These are phyloP conservation scores for Galerucella calmariensis DNA, from an alignment of 2,888 invertebrate species.

Conservation along the genomic window DNA sequence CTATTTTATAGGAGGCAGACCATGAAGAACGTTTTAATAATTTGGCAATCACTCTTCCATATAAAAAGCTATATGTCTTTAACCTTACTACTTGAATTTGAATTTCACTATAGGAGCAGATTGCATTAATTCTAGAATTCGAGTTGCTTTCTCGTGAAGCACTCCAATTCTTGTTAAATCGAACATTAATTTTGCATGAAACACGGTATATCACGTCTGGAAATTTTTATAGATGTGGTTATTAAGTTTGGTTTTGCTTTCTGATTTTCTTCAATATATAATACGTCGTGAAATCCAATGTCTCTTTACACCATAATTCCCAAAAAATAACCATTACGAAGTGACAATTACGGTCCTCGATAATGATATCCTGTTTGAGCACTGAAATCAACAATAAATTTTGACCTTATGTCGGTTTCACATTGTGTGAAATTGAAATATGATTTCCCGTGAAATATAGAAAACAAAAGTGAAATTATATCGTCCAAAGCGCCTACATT, in stretches of 20 bases:
- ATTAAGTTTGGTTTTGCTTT: constrained; percentile 12
- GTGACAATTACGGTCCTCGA: constrained; percentile 4
- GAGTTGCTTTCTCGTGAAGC: background rate
- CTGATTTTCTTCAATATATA: background rate
- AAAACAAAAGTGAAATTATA: constrained; percentile 35
- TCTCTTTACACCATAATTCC: constrained; percentile 5
- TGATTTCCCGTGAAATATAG: constrained; percentile 28
- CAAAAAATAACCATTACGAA: constrained; percentile 16
- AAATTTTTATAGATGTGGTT: background rate
- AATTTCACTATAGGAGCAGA: too few relatives aligned
- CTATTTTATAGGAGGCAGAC: too few relatives aligned
- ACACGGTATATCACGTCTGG: background rate
- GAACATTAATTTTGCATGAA: background rate
- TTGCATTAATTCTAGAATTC: background rate
- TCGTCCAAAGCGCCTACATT: constrained; percentile 32
- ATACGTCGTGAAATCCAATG: constrained; percentile 2
- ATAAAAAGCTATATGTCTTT: too few relatives aligned
- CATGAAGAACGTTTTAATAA: too few relatives aligned
- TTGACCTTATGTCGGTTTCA: constrained; percentile 12
- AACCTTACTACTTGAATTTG: too few relatives aligned
- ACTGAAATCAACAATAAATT: constrained; percentile 23
- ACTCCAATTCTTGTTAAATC: background rate
- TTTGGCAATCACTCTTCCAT: too few relatives aligned
- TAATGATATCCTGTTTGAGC: constrained; percentile 8
- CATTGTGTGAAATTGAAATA: constrained; percentile 19